Percentiles rank a stretch among this genome's conserved stretches.
Conservation (phyloP, 2,888 invertebrate genomes). For the Sinodicranocentrus sp. region DNA sequence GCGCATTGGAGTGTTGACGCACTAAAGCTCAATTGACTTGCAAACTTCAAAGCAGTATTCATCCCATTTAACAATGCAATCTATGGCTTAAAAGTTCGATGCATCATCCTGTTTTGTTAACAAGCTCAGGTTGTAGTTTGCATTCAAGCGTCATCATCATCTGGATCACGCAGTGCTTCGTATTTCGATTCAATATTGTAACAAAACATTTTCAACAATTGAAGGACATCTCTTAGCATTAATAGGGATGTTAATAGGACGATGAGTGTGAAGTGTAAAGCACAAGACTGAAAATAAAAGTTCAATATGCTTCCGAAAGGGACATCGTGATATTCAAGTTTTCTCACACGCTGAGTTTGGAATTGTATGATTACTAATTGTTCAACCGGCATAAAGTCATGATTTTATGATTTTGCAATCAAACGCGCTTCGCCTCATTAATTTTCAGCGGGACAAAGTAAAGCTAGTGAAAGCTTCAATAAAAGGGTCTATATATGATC, state of each 20-base stretch:
- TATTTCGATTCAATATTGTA: too few relatives aligned
- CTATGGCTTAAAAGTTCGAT: background rate
- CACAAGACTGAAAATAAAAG: too few relatives aligned
- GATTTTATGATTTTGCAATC: slow-evolving; percentile 16
- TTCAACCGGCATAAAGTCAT: slow-evolving; percentile 10
- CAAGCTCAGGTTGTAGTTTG: background rate
- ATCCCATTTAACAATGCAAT: background rate
- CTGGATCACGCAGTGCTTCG: background rate
- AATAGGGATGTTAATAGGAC: too few relatives aligned
- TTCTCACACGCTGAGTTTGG: slow-evolving; percentile 29
- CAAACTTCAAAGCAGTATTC: background rate
- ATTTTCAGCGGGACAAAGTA: slow-evolving; percentile 9
- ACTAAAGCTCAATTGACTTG: background rate
- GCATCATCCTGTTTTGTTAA: background rate
- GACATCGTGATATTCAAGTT: slow-evolving; percentile 29
- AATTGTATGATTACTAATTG: slow-evolving; percentile 35
- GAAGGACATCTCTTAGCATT: too few relatives aligned
- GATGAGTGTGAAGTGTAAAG: too few relatives aligned
- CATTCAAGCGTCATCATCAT: slow-evolving; percentile 12
- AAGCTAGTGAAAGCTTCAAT: background rate
- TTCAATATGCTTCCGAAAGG: slow-evolving; percentile 16
- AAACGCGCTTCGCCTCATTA: slow-evolving; percentile 9
- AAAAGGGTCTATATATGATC: background rate
- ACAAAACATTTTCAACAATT: too few relatives aligned
- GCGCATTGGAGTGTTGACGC: background rate